Evolutionary conservation across 1,140 invertebrate species (phyloP), one percentile per base, ranked within the genome.

Genomic region (Solenopsis fugax): DNA sequence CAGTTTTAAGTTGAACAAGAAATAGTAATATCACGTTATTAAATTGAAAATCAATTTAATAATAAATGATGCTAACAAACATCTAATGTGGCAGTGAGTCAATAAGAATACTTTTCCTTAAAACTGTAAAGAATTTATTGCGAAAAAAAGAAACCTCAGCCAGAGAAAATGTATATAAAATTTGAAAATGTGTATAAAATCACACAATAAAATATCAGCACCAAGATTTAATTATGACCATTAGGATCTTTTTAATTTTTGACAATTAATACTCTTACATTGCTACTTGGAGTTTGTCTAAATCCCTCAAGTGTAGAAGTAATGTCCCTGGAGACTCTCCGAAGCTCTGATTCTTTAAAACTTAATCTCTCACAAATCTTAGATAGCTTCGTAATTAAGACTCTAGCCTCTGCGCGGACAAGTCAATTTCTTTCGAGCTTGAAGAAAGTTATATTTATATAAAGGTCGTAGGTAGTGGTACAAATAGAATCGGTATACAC

Each of bases 371-470:
- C 18, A 21, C 21, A 16, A 16, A 21, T 21, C 16, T 58, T 24
- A 21, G 18, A 58, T 16, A 37, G 3, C 18, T n/a, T 58, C n/a
- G 18, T 58, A 58, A 75, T 75, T 75, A 75, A 21, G 56, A 24
- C 48, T 50, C 3, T n/a, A 52, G 18, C 21, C 18, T 10, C 69
- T 21, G 48, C n/a, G 48, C 9, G n/a, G 24, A 4, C 37, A 41
- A 37, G 34, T 41, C 16, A 72, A 29, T 41, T 41, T 7, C 16
- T 72, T 72, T 9, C 34, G 24, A 18, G 48, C 24, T 58, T 41
- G 29, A 56, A 56, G 52, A 56, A 56, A 54, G n/a, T 75, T 58
- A 37, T 56, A 56, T 75, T 75, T 41, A 29, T 56, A 41, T 13
- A 75, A 58, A 75, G 52, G 50, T 34, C 48, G 45, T 16, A 34